Evolutionary conservation across 1,140 invertebrate genomes (phyloP).

Genomic region (Eufriesea mexicana): DNA sequence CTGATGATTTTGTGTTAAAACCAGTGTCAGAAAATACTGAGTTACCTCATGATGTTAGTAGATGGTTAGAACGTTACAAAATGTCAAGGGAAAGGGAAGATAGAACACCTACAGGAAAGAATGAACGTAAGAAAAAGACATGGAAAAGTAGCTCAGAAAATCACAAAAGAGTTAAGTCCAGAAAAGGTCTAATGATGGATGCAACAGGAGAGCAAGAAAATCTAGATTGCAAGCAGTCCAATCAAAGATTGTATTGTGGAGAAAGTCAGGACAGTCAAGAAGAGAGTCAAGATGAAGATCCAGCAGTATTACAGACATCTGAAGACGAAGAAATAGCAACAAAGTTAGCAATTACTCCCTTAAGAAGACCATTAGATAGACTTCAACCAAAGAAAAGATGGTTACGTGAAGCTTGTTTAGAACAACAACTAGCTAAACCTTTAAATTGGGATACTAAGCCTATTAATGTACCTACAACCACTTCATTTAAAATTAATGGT

Average conservation of each 20-base stretch:
- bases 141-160: slow-evolving; percentile 76
- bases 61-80: slow-evolving; percentile 84
- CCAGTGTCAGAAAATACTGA: slow-evolving; percentile 82
- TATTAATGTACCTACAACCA: slow-evolving; percentile 24
- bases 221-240: slow-evolving; percentile 70
- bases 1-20: slow-evolving; percentile 83
- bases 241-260: slow-evolving; percentile 72
- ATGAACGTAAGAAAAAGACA: slow-evolving; percentile 77
- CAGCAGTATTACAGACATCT: slow-evolving; percentile 72
- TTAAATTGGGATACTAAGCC: slow-evolving; percentile 79
- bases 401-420: slow-evolving; percentile 84
- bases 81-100: slow-evolving; percentile 80
- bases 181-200: slow-evolving; percentile 80
- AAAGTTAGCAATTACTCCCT: slow-evolving; percentile 73
- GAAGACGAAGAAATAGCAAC: slow-evolving; percentile 74
- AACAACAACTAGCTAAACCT: slow-evolving; percentile 81
- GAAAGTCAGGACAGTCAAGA: slow-evolving; percentile 75
- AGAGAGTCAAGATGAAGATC: slow-evolving; percentile 80
- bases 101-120: slow-evolving; percentile 80
- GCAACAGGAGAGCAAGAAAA: slow-evolving; percentile 78
- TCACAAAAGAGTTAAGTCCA: slow-evolving; percentile 75
- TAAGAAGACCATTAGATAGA: slow-evolving; percentile 77
- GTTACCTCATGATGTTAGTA: slow-evolving; percentile 83
- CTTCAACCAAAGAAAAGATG: slow-evolving; percentile 86
- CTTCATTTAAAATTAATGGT: slow-evolving; percentile 39